Base-by-base conservation (phyloP, 2,797 vertebrate genomes). In the Rhodeus uyekii region DNA sequence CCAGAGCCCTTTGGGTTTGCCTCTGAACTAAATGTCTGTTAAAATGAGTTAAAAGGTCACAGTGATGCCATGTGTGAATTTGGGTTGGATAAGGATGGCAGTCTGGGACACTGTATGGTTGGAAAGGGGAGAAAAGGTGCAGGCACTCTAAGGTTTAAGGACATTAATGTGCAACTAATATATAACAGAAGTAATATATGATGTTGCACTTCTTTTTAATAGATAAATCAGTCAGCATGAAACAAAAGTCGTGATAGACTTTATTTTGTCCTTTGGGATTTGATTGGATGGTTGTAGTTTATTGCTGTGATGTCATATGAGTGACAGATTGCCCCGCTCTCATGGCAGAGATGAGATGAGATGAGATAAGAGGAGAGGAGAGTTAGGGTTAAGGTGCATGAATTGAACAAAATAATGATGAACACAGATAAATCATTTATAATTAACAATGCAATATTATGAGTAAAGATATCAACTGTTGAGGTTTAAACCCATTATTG, bases 21-120 rank as follows among this genome's bases (percentile, higher is more conserved):
- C 64, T 58, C 75, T 58, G 46, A 53, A 75, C 44, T 39, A 50
- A 64, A 48, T 48, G n/a, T 34, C 16, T 80, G 53, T 68, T 75
- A n/a, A 29, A 27, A 32, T n/a, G n/a, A 61, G 18, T 63, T 46
- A 61, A 84, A 84, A 69, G 63, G 73, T 84, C 67, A 73, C n/a
- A 72, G 65, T 44, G 68, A 72, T 72, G 29, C 27, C 39, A 72
- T 80, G 78, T 72, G 19, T 34, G 14, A 27, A 24, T 69, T 69
- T n/a, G 36, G 36, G n/a, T n/a, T 44, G 77, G 27, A 79, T 53
- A 53, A 68, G 1, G 29, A 78, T 4, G 12, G 34, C 48, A 38
- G 34, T 5, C 29, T 19, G 16, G 16, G 39, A 69, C 42, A 69
- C 27, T 34, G 46, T 72, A 44, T 34, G 46, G 14, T 32, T 32